Evolutionary conservation across 2,797 vertebrate genomes (phyloP).

Genomic region (Melanotaenia trifasciata): DNA sequence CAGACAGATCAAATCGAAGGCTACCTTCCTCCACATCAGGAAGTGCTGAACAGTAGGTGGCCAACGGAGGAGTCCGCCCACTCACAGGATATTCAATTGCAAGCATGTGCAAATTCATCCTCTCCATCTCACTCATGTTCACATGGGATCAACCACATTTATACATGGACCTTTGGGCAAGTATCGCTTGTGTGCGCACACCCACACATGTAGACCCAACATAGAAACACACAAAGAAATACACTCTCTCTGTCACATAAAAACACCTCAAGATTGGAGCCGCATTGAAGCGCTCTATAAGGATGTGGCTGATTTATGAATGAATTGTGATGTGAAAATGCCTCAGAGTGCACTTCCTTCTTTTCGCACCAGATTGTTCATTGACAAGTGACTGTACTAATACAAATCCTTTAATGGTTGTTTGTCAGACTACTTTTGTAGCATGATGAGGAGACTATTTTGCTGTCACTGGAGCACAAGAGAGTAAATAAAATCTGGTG

Average conservation of each 20-base stretch:
- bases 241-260: slow-evolving; percentile 31
- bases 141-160: slow-evolving; percentile 59
- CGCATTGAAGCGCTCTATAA: slow-evolving; percentile 14
- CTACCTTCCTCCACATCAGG: slow-evolving; percentile 72
- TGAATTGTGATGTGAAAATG: slow-evolving; percentile 36
- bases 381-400: neutral
- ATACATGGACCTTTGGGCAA: slow-evolving; percentile 63
- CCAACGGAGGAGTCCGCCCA: slow-evolving; percentile 73
- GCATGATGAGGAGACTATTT: neutral
- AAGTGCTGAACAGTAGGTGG: slow-evolving; percentile 68
- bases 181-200: slow-evolving; percentile 32
- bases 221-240: slow-evolving; percentile 40
- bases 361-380: neutral
- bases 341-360: neutral
- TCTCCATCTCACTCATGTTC: slow-evolving; percentile 59
- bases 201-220: slow-evolving; percentile 53
- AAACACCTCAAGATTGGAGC: slow-evolving; percentile 39
- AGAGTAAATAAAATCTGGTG: neutral
- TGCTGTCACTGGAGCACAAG: neutral
- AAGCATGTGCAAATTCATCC: slow-evolving; percentile 62
- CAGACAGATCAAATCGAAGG: slow-evolving; percentile 74
- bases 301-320: slow-evolving; percentile 61
- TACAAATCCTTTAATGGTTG: neutral
- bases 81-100: slow-evolving; percentile 76
- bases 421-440: neutral